Conservation (phyloP, 2,113 vertebrate species). For the Cariama cristata region DNA sequence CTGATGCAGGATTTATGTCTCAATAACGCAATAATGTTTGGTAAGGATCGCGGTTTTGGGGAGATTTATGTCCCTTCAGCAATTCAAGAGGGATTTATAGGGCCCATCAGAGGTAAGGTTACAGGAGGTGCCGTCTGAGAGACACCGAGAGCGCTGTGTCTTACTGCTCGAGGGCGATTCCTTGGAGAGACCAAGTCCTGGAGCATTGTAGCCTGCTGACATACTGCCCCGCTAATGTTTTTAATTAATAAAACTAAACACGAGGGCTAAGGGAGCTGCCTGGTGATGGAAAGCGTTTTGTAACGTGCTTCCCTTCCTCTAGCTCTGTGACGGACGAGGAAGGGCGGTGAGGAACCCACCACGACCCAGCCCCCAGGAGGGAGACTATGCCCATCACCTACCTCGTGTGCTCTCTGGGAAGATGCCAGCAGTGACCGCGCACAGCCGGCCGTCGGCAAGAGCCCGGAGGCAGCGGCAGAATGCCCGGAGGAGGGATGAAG, state of each 20-base stretch:
- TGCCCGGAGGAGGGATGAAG: neutral
- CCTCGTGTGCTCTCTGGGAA: accelerated
- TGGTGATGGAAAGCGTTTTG: neutral
- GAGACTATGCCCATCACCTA: neutral
- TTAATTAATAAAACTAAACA: conserved; percentile 3
- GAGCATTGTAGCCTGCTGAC: neutral
- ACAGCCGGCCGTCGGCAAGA: neutral
- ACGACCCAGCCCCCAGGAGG: accelerated
- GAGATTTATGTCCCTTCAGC: conserved; percentile 38
- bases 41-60: neutral
- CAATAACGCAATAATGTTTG: conserved; percentile 32
- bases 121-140: neutral
- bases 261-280: neutral
- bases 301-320: neutral
- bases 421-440: accelerated
- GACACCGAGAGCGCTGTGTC: neutral
- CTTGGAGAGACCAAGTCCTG: neutral
- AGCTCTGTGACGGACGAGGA: neutral
- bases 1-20: conserved; percentile 64
- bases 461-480: neutral
- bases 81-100: conserved; percentile 39
- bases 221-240: neutral
- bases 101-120: neutral
- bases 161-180: neutral
- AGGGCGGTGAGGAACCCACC: neutral